Evolutionary conservation across 2,113 vertebrate species (phyloP), one percentile per base, ranked within the genome.

Genomic region (Calyptomena viridis): DNA sequence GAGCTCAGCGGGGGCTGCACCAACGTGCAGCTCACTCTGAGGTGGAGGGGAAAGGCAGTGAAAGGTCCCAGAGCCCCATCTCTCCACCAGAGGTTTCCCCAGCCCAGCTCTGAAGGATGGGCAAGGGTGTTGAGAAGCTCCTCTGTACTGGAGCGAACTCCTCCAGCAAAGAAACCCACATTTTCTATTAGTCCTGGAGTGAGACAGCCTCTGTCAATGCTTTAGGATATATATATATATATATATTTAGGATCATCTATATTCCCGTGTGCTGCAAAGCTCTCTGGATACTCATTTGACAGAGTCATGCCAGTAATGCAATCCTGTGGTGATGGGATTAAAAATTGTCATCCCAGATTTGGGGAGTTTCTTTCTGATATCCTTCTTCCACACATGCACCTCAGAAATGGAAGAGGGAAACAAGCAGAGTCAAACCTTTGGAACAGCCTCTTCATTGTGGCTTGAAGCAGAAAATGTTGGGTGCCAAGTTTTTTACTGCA

Each of bases 401-500:
- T 85, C 88, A 46, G 11, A 47, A 88, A 16, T 6, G 50, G 71
- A 77, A 84, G 66, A 90, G 63, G 66, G 78, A 90, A 90, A 69
- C 2, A 31, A 87, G 69, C 59, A n/a, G 21, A 37, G 69, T n/a
- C 67, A 30, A 94, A 59, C 35, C 88, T 91, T 93, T 95, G 94
- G 95, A 97, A 84, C 66, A n/a, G 72, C 37, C 69, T 67, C 71
- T 87, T 55, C 12, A 0, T 56, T 49, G 90, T 96, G 95, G 87
- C 93, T 95, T 10, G 0, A 92, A 90, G 86, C 44, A 75, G 49
- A 90, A 88, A 91, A 90, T 18, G 12, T 96, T 83, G 82, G 89
- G 93, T 96, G 95, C 91, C 96, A 96, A 92, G 71, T 93, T 94
- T 97, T 96, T 95, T 97, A 95, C 97, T 97, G 97, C 97, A 97